phyloP scores from a whole-genome alignment of 1,140 invertebrate genomes.

The Coptotermes formosanus region DNA sequence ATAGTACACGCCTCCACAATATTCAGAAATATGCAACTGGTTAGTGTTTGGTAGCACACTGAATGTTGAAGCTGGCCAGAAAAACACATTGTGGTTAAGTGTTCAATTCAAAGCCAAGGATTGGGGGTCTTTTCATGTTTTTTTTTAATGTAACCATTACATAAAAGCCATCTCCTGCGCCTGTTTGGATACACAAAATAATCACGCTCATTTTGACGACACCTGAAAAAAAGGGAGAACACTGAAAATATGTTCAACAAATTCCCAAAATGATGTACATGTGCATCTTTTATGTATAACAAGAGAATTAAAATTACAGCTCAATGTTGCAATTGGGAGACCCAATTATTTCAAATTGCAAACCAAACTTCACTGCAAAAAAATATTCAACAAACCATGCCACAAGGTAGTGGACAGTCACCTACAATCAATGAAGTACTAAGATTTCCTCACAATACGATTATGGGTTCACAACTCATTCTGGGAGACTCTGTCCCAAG shows the following conservation, averaged over 20 bases:
- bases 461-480: slow-evolving; percentile 9
- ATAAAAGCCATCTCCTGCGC: neutral
- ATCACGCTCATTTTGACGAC: neutral
- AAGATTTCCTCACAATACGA: neutral
- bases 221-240: neutral
- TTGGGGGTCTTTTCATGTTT: neutral
- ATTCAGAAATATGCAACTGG: slow-evolving; percentile 4
- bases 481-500: neutral
- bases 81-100: slow-evolving; percentile 20
- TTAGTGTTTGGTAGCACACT: slow-evolving; percentile 26
- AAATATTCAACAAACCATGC: neutral
- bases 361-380: neutral
- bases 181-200: neutral
- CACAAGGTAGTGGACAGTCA: neutral
- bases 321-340: neutral
- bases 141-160: slow-evolving; percentile 1
- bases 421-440: neutral
- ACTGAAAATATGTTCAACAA: slow-evolving; percentile 8
- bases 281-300: neutral
- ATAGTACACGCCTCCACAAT: slow-evolving; percentile 24
- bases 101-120: slow-evolving; percentile 23
- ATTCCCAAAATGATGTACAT: slow-evolving; percentile 1
- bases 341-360: neutral
- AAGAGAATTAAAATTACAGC: slow-evolving; percentile 4
- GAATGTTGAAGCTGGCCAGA: slow-evolving; percentile 22